Evolutionary conservation across 1,140 invertebrate genomes (phyloP).

Genomic region (Sarcophaga bullata): DNA sequence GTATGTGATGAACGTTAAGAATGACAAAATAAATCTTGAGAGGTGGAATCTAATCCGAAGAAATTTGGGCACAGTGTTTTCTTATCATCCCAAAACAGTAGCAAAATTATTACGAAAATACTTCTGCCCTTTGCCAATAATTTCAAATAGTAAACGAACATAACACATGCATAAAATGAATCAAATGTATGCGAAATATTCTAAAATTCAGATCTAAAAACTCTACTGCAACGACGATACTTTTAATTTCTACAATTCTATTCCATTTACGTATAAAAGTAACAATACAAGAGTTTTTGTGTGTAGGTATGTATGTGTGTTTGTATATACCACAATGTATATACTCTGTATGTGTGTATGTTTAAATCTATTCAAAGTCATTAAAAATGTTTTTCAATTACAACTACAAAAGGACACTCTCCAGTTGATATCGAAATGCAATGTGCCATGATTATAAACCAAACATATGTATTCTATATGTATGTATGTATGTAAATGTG

Average conservation of each 20-base stretch:
- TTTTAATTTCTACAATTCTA: conserved; percentile 2
- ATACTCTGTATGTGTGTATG: background rate
- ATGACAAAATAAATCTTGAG: too few species aligned
- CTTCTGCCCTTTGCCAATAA: background rate
- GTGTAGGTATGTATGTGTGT: background rate
- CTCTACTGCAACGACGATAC: background rate
- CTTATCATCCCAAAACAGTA: too few species aligned
- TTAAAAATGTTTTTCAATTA: conserved; percentile 25
- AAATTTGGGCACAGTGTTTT: too few species aligned
- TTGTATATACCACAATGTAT: too few species aligned
- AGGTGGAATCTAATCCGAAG: too few species aligned
- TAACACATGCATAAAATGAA: background rate
- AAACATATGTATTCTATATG: background rate
- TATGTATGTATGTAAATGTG: too few species aligned
- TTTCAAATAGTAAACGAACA: background rate
- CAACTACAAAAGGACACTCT: conserved; percentile 18
- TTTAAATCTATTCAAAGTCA: conserved; percentile 16
- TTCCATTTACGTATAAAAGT: too few species aligned
- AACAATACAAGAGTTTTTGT: background rate
- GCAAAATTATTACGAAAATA: background rate
- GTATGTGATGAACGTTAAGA: too few species aligned
- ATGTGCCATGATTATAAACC: conserved; percentile 3
- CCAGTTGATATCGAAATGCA: conserved; percentile 8
- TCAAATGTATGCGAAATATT: conserved; percentile 21
- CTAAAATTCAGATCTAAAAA: conserved; percentile 14